phyloP scores from a whole-genome alignment of 2,888 invertebrate species.

The Polyommatus icarus region DNA sequence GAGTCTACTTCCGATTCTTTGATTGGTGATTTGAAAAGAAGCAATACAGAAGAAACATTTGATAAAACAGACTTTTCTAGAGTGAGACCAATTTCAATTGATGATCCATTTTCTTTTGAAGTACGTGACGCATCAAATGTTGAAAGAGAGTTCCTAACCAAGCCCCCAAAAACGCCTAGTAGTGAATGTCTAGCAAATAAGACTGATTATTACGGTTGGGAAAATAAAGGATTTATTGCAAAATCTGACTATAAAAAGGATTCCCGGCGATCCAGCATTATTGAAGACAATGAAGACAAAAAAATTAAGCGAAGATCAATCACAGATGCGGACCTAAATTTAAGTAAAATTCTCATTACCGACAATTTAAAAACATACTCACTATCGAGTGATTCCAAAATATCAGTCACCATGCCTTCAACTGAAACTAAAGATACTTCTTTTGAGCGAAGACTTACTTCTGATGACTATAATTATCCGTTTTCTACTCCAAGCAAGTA shows the following conservation, averaged over 20 bases:
- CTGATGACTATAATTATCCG: conserved; percentile 65
- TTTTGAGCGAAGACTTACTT: conserved; percentile 58
- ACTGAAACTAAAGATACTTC: conserved; percentile 62
- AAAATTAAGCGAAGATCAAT: conserved; percentile 51
- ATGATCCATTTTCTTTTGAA: conserved; percentile 73
- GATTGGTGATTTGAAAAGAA: conserved; percentile 65
- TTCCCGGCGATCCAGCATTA: conserved; percentile 32
- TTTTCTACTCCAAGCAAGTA: conserved; percentile 69
- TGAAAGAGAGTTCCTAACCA: conserved; percentile 52
- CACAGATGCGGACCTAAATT: conserved; percentile 39
- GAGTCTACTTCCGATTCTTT: conserved; percentile 74
- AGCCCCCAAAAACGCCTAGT: conserved; percentile 65
- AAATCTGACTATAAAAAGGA: conserved; percentile 59
- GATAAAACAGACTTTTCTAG: conserved; percentile 64
- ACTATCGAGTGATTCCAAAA: conserved; percentile 65
- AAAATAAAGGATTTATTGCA: conserved; percentile 74
- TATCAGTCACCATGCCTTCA: conserved; percentile 60
- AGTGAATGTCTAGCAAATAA: conserved; percentile 68
- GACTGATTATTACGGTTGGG: conserved; percentile 77
- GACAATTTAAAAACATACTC: conserved; percentile 65
- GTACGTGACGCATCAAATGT: conserved; percentile 50
- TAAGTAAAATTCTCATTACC: conserved; percentile 49
- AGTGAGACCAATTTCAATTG: conserved; percentile 71
- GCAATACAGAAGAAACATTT: conserved; percentile 47
- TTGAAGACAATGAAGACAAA: conserved; percentile 49